These are phyloP conservation scores for Drosophila parvula DNA, from an alignment of 1,140 invertebrate genomes.

Conservation along the genomic window DNA sequence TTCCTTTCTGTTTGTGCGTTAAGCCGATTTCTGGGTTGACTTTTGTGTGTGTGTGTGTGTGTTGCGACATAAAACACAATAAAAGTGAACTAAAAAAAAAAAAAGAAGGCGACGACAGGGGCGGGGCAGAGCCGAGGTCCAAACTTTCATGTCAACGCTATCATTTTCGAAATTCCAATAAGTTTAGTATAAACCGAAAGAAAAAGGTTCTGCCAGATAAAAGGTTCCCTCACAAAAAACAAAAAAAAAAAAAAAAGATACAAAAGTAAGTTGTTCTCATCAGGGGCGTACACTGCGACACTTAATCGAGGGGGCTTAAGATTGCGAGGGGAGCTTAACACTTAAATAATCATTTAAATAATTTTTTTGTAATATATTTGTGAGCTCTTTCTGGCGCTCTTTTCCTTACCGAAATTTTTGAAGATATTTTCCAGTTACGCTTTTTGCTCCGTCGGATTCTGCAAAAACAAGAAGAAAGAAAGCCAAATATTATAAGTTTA, in stretches of 20 bases:
- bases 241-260: background rate
- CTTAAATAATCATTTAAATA: too few relatives aligned
- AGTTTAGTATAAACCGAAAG: conserved; percentile 23
- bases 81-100: conserved; percentile 56
- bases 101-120: conserved; percentile 2
- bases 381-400: too few relatives aligned
- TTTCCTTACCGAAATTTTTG: conserved; percentile 29
- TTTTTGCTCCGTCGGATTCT: conserved; percentile 29
- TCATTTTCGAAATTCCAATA: conserved; percentile 74
- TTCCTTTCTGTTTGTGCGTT: conserved; percentile 34
- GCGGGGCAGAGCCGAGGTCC: background rate
- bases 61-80: conserved; percentile 69
- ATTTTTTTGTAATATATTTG: background rate
- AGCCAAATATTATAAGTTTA: conserved; percentile 45
- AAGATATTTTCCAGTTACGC: conserved; percentile 20
- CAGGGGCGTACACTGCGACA: background rate
- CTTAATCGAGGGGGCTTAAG: too few relatives aligned
- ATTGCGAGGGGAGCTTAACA: background rate
- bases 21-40: conserved; percentile 67
- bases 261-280: background rate
- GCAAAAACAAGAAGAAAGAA: conserved; percentile 29
- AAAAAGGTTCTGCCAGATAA: conserved; percentile 24
- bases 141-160: conserved; percentile 57
- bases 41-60: conserved; percentile 4
- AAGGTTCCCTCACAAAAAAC: background rate